Conservation (phyloP, 1,140 invertebrate genomes). For the Magallana angulata region DNA sequence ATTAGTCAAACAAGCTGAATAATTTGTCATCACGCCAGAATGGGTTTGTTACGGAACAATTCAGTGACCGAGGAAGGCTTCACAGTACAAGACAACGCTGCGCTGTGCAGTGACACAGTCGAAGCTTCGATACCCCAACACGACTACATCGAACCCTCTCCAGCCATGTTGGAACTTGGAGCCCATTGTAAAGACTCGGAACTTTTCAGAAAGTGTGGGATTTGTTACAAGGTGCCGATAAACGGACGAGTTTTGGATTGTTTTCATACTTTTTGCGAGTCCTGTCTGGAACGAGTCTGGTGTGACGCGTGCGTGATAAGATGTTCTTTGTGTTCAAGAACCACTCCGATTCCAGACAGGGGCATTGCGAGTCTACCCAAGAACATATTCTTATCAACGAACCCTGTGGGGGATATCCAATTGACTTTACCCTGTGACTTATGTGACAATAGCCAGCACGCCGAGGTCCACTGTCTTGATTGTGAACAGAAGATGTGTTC, state of each 20-base stretch:
- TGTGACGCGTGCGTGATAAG: not conserved
- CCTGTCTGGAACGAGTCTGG: slow-evolving; percentile 32
- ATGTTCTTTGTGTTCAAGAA: slow-evolving; percentile 21
- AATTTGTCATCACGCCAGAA: slow-evolving; percentile 34
- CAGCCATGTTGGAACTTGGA: slow-evolving; percentile 4
- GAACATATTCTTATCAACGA: not conserved
- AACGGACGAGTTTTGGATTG: slow-evolving; percentile 32
- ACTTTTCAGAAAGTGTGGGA: slow-evolving; percentile 26
- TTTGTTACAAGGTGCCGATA: slow-evolving; percentile 40
- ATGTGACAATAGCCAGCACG: slow-evolving; percentile 39
- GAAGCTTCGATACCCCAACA: not conserved
- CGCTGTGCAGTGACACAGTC: not conserved
- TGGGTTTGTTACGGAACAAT: slow-evolving; percentile 27
- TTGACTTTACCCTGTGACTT: slow-evolving; percentile 37
- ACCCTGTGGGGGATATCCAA: not conserved
- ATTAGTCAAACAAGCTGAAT: slow-evolving; percentile 30
- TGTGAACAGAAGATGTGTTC: slow-evolving; percentile 45
- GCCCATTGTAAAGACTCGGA: slow-evolving; percentile 27
- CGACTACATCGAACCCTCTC: not conserved
- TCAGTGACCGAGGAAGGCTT: slow-evolving; percentile 20
- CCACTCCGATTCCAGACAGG: not conserved
- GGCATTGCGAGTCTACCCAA: not conserved
- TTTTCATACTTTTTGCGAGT: slow-evolving; percentile 42
- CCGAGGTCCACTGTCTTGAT: slow-evolving; percentile 36
- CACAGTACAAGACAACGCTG: not conserved